Evolutionary conservation across 2,797 vertebrate genomes (phyloP).

Genomic region (Acrossocheilus wenchowensis): DNA sequence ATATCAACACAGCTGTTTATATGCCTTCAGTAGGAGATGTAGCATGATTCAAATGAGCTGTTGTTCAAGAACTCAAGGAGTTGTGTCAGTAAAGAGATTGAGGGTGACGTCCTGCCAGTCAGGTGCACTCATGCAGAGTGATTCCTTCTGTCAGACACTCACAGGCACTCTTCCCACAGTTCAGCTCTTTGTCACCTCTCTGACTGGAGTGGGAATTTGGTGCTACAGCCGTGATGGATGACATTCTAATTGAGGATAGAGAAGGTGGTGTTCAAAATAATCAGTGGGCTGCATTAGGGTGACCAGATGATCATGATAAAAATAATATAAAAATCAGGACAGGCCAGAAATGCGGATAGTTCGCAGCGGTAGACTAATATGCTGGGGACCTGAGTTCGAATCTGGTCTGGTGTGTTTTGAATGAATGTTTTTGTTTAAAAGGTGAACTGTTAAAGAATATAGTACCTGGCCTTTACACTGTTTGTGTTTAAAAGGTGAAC

Average conservation of each 20-base stretch:
- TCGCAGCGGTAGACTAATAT: neutral
- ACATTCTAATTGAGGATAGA: conserved; percentile 21
- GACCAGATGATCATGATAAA: neutral
- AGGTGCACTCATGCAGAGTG: conserved; percentile 25
- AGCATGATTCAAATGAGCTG: neutral
- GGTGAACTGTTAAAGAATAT: neutral
- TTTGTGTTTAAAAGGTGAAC: neutral
- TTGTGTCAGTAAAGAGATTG: conserved; percentile 11
- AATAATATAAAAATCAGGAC: neutral
- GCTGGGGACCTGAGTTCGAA: neutral
- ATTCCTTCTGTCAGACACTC: conserved; percentile 27
- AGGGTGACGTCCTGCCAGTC: conserved; percentile 38
- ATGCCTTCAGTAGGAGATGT: neutral
- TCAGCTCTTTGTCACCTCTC: conserved; percentile 28
- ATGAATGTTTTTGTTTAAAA: neutral
- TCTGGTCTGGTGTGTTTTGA: neutral
- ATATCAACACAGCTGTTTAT: neutral
- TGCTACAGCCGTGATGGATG: conserved; percentile 32
- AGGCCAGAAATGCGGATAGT: neutral
- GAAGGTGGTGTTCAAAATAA: conserved; percentile 33
- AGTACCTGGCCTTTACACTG: neutral
- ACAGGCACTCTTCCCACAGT: conserved; percentile 19
- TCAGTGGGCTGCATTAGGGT: neutral
- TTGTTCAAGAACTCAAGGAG: conserved; percentile 20
- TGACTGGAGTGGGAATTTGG: conserved; percentile 19